A percentile compares a stretch with the other conserved stretches of the same genome.
Conservation (phyloP, 2,113 vertebrate species). For the Varanus komodoensis region DNA sequence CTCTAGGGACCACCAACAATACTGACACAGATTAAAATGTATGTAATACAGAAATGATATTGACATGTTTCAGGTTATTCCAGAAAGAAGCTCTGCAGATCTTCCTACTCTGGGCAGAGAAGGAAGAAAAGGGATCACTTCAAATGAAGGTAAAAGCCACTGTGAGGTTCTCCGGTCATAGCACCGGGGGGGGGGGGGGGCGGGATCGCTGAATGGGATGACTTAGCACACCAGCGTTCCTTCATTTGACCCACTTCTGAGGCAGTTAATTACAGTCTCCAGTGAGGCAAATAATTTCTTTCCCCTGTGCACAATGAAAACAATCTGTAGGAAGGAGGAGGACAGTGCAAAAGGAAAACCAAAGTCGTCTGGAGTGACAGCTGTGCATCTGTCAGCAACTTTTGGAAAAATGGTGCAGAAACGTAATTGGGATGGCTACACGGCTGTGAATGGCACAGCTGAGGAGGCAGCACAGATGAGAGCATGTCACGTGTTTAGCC, state of each 20-base stretch:
- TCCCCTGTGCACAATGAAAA: not conserved
- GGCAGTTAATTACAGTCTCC: conserved; percentile 31
- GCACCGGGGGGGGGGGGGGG: not conserved
- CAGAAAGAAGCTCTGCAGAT: not conserved
- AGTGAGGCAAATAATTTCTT: conserved; percentile 21
- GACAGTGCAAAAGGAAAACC: not conserved
- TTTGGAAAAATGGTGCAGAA: not conserved
- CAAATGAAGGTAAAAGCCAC: not conserved
- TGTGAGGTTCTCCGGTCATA: not conserved
- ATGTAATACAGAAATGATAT: not conserved
- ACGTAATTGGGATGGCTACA: not conserved
- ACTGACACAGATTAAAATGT: not conserved
- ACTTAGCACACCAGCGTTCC: not conserved
- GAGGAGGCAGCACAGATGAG: not conserved
- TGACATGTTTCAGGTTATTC: not conserved
- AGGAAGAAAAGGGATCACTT: not conserved
- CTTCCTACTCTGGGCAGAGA: not conserved
- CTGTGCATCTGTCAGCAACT: not conserved
- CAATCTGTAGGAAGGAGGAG: not conserved
- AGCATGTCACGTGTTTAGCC: not conserved
- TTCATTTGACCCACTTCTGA: conserved; percentile 14
- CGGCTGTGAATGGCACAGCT: not conserved
- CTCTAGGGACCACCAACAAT: not conserved
- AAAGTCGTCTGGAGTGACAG: conserved; percentile 1
- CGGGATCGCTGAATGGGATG: conserved; percentile 9